Conservation (phyloP, 2,797 vertebrate species). For the Poecilia velifera region DNA sequence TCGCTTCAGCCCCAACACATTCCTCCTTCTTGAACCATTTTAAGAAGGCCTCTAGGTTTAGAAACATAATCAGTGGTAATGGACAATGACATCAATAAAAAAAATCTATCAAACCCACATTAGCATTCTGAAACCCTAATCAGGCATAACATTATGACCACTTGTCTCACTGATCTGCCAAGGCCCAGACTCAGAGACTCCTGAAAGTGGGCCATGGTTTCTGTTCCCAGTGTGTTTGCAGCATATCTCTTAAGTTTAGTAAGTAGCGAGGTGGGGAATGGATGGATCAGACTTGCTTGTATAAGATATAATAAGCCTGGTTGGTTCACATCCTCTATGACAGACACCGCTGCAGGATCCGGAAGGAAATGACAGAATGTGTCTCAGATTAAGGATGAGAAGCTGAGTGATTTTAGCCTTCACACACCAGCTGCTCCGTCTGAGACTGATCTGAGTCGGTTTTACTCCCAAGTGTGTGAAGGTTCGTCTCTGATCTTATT, state of each 20-base stretch:
- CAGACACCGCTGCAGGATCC: background rate
- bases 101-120: background rate
- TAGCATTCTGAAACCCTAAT: background rate
- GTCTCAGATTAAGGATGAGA: background rate
- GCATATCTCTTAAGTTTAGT: background rate
- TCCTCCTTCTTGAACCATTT: no score
- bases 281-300: background rate
- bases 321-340: background rate
- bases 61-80: no score
- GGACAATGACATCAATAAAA: no score
- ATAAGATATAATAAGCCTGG: background rate
- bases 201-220: background rate
- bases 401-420: conserved; percentile 17
- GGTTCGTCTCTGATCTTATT: background rate
- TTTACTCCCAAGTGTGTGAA: background rate
- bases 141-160: background rate
- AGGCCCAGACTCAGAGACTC: background rate
- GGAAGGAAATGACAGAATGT: background rate
- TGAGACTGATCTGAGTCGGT: conserved; percentile 4
- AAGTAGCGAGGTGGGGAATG: background rate
- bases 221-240: background rate
- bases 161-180: background rate
- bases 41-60: no score
- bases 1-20: no score
- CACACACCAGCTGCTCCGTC: conserved; percentile 42